Conservation (phyloP, 2,888 invertebrate species). For the Drosophila paracracens region DNA sequence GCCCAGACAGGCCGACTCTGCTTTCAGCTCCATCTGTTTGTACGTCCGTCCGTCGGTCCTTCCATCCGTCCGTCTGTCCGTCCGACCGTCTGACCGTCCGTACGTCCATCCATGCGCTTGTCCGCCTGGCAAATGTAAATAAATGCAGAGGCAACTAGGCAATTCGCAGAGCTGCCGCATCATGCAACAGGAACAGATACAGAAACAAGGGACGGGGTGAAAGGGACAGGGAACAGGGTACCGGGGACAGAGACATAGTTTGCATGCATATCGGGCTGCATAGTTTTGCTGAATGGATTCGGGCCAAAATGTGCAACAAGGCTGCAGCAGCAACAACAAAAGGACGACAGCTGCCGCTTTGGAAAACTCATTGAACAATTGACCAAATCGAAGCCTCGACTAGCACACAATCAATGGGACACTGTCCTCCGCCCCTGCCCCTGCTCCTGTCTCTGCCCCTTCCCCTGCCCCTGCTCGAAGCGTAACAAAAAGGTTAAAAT, state of each 20-base stretch:
- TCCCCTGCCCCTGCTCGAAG: slow-evolving; percentile 19
- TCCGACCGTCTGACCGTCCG: slow-evolving; percentile 4
- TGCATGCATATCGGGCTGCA: slow-evolving; percentile 45
- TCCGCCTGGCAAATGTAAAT: slow-evolving; percentile 67
- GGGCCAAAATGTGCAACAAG: slow-evolving; percentile 56
- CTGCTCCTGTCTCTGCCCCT: background rate
- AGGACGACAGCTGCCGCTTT: slow-evolving; percentile 70
- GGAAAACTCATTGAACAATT: slow-evolving; percentile 78
- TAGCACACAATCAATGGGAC: slow-evolving; percentile 58
- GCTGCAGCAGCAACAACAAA: slow-evolving; percentile 40
- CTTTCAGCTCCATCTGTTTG: slow-evolving; percentile 26
- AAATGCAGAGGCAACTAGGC: slow-evolving; percentile 64
- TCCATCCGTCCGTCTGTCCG: slow-evolving; percentile 5
- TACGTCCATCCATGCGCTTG: slow-evolving; percentile 1
- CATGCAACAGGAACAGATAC: slow-evolving; percentile 22
- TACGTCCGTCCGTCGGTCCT: background rate
- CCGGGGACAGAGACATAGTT: slow-evolving; percentile 32
- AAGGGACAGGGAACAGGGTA: background rate
- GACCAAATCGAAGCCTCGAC: slow-evolving; percentile 67
- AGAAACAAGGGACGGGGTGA: background rate
- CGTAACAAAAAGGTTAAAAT: slow-evolving; percentile 73
- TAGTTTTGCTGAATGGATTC: slow-evolving; percentile 68
- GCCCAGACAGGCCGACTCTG: slow-evolving; percentile 52
- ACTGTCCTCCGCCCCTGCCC: background rate
- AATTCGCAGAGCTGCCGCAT: slow-evolving; percentile 36